phyloP scores from a whole-genome alignment of 2,888 invertebrate genomes.

The Alitta virens region DNA sequence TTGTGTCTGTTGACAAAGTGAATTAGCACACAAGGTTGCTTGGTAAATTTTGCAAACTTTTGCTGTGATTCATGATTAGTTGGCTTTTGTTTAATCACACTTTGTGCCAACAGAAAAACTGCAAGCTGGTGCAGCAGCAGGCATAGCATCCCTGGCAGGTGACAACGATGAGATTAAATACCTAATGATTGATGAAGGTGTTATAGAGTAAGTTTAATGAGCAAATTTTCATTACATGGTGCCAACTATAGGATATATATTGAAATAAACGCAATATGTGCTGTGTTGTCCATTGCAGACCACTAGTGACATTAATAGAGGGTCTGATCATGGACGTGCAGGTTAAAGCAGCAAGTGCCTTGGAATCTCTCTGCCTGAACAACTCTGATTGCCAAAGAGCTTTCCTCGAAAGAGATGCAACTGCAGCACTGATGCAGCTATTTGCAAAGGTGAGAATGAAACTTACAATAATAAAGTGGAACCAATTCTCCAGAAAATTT shows the following conservation, averaged over 20 bases:
- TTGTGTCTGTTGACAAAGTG: no score
- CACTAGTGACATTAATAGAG: slow-evolving; percentile 51
- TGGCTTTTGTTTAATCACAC: no score
- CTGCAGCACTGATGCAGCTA: slow-evolving; percentile 50
- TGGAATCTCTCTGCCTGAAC: slow-evolving; percentile 51
- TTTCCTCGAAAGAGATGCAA: slow-evolving; percentile 52
- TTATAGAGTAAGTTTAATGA: slow-evolving; percentile 40
- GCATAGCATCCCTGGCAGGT: slow-evolving; percentile 49
- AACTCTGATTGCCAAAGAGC: slow-evolving; percentile 48
- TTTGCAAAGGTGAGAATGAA: slow-evolving; percentile 30
- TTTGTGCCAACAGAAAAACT: slow-evolving; percentile 48
- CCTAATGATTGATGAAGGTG: slow-evolving; percentile 43
- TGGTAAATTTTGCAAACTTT: no score
- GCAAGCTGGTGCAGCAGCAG: slow-evolving; percentile 53
- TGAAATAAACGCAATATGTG: no score
- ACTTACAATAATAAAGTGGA: no score
- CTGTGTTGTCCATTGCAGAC: slow-evolving; percentile 36
- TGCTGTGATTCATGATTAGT: no score
- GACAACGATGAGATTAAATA: slow-evolving; percentile 49
- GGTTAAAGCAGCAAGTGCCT: slow-evolving; percentile 55
- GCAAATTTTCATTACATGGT: no score
- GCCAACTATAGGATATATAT: no score
- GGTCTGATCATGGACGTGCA: slow-evolving; percentile 50
- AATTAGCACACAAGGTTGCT: no score
- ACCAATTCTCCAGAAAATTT: no score